phyloP scores from a whole-genome alignment of 2,797 vertebrate species.

The Brachymystax lenok region DNA sequence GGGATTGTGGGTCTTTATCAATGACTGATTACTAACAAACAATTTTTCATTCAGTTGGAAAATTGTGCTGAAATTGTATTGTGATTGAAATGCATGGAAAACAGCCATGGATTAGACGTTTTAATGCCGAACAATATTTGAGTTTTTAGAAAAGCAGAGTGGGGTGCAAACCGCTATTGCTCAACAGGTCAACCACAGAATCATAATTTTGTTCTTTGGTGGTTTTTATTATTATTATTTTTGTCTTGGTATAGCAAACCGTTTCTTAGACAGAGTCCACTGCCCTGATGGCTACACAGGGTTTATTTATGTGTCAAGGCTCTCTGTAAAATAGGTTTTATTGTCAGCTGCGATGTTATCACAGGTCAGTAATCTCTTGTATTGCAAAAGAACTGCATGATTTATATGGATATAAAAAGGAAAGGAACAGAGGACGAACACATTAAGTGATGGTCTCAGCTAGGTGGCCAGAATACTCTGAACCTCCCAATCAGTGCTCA shows the following conservation, averaged over 20 bases:
- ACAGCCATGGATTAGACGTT: neutral
- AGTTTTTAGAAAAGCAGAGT: neutral
- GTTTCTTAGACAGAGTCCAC: too few species aligned
- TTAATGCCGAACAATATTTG: neutral
- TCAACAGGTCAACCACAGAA: conserved; percentile 3
- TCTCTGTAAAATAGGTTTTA: too few species aligned
- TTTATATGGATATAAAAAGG: neutral
- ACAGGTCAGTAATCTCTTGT: too few species aligned
- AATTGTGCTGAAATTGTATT: conserved; percentile 12
- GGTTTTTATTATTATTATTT: too few species aligned
- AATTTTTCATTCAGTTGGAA: conserved; percentile 29
- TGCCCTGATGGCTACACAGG: too few species aligned
- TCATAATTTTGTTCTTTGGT: neutral
- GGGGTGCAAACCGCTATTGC: conserved; percentile 1
- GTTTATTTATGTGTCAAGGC: too few species aligned
- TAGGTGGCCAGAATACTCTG: too few species aligned
- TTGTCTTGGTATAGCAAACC: too few species aligned
- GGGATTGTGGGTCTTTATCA: neutral
- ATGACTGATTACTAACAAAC: conserved; percentile 14
- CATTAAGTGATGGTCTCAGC: neutral
- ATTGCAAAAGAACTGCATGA: neutral
- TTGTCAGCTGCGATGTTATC: too few species aligned
- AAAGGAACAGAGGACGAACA: neutral
- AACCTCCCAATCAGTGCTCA: neutral
- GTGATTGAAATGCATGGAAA: conserved; percentile 1